Evolutionary conservation across 2,888 invertebrate genomes (phyloP).

Genomic region (Caenorhabditis sp.): DNA sequence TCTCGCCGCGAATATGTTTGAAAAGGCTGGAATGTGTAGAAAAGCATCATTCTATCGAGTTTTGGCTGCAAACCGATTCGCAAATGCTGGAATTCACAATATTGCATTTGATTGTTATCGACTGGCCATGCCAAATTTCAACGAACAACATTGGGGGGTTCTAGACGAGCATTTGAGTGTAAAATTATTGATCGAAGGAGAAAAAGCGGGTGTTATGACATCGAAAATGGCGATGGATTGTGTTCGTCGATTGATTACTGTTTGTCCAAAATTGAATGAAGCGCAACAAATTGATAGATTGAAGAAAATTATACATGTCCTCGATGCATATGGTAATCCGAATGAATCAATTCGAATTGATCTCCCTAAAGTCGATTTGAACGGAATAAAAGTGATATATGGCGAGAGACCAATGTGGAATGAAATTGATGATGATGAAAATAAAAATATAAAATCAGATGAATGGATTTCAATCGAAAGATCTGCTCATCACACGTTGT

Average conservation of each 20-base stretch:
- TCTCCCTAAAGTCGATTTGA: slow-evolving; percentile 27
- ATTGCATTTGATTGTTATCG: slow-evolving; percentile 52
- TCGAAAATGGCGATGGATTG: slow-evolving; percentile 30
- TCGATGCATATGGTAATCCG: slow-evolving; percentile 21
- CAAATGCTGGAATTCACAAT: slow-evolving; percentile 41
- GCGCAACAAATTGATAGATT: slow-evolving; percentile 19
- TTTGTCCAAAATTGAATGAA: slow-evolving; percentile 27
- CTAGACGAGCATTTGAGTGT: slow-evolving; percentile 51
- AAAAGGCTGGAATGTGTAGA: slow-evolving; percentile 81
- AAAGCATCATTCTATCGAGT: slow-evolving; percentile 80
- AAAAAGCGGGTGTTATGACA: slow-evolving; percentile 26
- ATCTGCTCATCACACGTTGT: slow-evolving; percentile 52
- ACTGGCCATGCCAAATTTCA: slow-evolving; percentile 40
- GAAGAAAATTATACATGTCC: slow-evolving; percentile 12
- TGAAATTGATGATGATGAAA: slow-evolving; percentile 36
- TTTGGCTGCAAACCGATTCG: slow-evolving; percentile 85
- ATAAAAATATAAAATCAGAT: slow-evolving; percentile 17
- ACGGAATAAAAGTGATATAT: slow-evolving; percentile 37
- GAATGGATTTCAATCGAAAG: slow-evolving; percentile 55
- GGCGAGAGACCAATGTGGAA: slow-evolving; percentile 51
- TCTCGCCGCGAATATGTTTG: slow-evolving; percentile 82
- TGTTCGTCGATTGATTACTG: slow-evolving; percentile 21
- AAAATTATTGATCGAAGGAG: slow-evolving; percentile 28
- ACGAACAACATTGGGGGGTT: slow-evolving; percentile 54
- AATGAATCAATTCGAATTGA: slow-evolving; percentile 5